Conservation (phyloP, 1,140 invertebrate species). For the Papilio polytes region DNA sequence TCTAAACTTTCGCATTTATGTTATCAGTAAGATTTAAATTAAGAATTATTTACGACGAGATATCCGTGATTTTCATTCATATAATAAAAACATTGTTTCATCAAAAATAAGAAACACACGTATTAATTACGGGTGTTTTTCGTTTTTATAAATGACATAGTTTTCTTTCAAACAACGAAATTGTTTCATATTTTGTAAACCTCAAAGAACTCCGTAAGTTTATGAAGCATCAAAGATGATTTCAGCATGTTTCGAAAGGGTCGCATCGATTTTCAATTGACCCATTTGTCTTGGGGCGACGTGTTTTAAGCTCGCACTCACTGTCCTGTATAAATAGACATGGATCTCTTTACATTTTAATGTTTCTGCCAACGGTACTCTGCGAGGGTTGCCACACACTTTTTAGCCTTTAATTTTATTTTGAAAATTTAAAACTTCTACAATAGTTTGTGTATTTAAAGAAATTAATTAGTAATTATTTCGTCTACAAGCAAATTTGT, state of each 20-base stretch:
- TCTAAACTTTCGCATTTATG: no score
- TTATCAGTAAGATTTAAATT: no score
- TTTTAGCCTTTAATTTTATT: not conserved
- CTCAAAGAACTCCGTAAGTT: not conserved
- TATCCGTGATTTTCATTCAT: no score
- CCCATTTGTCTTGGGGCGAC: slow-evolving; percentile 22
- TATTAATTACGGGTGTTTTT: no score
- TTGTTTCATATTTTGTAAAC: not conserved
- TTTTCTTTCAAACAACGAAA: not conserved
- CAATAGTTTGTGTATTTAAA: no score
- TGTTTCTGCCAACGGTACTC: slow-evolving; percentile 16
- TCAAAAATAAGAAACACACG: no score
- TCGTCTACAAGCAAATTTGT: no score
- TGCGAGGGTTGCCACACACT: not conserved
- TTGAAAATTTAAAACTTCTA: not conserved
- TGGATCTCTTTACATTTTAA: slow-evolving; percentile 34
- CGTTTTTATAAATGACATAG: not conserved
- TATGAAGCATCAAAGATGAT: slow-evolving; percentile 16
- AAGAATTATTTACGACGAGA: no score
- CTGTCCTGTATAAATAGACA: slow-evolving; percentile 36
- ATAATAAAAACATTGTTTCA: no score
- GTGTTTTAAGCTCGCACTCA: not conserved
- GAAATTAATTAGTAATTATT: not conserved
- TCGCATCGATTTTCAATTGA: slow-evolving; percentile 18
- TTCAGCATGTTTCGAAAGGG: slow-evolving; percentile 1